phyloP scores from a whole-genome alignment of 2,888 invertebrate species.

The Amblyjoppa proteus region DNA sequence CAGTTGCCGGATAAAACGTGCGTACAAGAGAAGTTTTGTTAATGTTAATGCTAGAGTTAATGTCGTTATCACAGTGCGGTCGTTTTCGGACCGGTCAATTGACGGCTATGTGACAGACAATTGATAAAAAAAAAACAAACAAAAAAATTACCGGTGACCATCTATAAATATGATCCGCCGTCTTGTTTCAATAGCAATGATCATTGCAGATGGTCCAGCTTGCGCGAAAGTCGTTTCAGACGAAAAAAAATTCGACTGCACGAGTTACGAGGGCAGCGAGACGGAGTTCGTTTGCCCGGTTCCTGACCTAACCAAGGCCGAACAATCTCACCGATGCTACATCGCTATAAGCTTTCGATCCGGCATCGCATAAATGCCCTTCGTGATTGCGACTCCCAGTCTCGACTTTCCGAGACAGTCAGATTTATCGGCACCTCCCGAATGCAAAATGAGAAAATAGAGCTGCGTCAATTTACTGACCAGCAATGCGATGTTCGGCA shows the following conservation, averaged over 20 bases:
- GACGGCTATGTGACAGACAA: too few species aligned
- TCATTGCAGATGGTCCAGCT: background rate
- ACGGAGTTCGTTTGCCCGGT: constrained; percentile 44
- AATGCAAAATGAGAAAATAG: constrained; percentile 35
- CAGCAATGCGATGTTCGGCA: constrained; percentile 94
- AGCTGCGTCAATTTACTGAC: constrained; percentile 87
- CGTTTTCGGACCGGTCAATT: too few species aligned
- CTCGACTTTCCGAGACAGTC: background rate
- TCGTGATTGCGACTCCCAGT: background rate
- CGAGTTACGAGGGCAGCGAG: constrained; percentile 1
- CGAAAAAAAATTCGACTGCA: background rate
- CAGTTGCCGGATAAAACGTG: too few species aligned
- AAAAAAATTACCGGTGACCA: too few species aligned
- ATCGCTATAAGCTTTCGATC: background rate
- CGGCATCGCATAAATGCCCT: background rate
- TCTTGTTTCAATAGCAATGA: background rate
- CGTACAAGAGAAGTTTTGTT: too few species aligned
- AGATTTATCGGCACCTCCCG: background rate
- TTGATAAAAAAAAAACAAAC: too few species aligned
- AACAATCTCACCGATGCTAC: constrained; percentile 26
- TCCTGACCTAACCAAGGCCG: constrained; percentile 61
- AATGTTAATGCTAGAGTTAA: too few species aligned
- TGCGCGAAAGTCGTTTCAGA: background rate
- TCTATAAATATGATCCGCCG: too few species aligned
- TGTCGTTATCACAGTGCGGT: too few species aligned